Evolutionary conservation across 2,888 invertebrate genomes (phyloP), one percentile per base, ranked within the genome.

Genomic region (Dioctria rufipes): DNA sequence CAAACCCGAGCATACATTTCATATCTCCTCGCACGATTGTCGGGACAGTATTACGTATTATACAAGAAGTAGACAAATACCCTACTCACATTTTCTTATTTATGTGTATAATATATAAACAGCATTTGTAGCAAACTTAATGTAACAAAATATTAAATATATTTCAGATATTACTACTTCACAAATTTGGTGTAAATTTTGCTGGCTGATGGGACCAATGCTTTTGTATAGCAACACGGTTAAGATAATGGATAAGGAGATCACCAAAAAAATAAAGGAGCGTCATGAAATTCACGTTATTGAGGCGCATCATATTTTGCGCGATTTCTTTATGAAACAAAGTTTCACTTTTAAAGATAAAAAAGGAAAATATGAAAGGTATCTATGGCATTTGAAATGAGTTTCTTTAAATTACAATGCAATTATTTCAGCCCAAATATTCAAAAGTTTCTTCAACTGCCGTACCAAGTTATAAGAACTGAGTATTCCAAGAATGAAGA

Each of bases 391-490:
- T 25, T 25, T 25, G 1, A 25, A 25, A 25, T 25, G 54, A 11
- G 63, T 42, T 49, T 43, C 3, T 75, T 67, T 40, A 25, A 61
- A 73, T 51, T 6, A 40, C 25, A 25, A 54, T 79, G 37, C 65
- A 67, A 37, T n/a, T 43, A 80, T 90, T 89, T 77, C 88, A 94
- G 95, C 87, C 95, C 93, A 89, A 96, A 96, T 89, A 91, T 93
- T 69, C 91, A 96, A 85, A 95, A 94, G 89, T 91, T 95, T 82
- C 94, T 95, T 87, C 96, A 96, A 88, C 90, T 96, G 71, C 96
- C 96, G 66, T 95, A 92, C 89, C 95, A 95, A 86, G 92, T 93
- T 87, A 92, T 93, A 87, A 92, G 87, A 86, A 61, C 80, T 60
- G 77, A 80, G 11, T 49, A 46, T 42, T 49, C 66, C 37, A 11